Percentiles rank a stretch among this genome's conserved stretches.
These are phyloP conservation scores for Lasioglossum figueresi DNA, from an alignment of 2,888 invertebrate genomes.

Conservation along the genomic window DNA sequence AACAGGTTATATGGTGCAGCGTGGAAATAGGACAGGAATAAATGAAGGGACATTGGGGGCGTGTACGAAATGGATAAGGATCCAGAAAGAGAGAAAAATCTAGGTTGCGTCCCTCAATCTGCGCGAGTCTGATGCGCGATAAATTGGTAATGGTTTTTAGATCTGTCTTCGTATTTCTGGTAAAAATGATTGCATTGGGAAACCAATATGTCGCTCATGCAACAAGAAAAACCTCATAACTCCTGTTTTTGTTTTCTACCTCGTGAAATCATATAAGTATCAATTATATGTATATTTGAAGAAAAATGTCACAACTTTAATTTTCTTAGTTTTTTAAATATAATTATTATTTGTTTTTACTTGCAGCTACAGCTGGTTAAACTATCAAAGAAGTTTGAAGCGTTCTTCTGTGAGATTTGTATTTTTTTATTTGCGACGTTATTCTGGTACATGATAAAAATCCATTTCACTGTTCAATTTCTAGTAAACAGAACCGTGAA, in stretches of 20 bases:
- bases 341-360: too few relatives aligned
- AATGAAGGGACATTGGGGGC: constrained; percentile 3
- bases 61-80: constrained; percentile 14
- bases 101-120: constrained; percentile 15
- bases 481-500: too few relatives aligned
- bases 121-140: constrained; percentile 29
- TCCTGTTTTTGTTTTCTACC: too few relatives aligned
- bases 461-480: not conserved
- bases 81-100: constrained; percentile 24
- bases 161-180: not conserved
- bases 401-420: too few relatives aligned
- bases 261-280: too few relatives aligned
- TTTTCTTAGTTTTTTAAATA: too few relatives aligned
- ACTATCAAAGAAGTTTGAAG: too few relatives aligned
- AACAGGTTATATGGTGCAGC: not conserved
- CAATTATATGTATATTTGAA: too few relatives aligned
- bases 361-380: too few relatives aligned
- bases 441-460: not conserved
- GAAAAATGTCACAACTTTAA: too few relatives aligned
- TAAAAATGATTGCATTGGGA: not conserved
- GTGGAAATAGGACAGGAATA: constrained; percentile 8
- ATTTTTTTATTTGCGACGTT: too few relatives aligned
- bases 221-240: too few relatives aligned
- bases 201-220: not conserved
- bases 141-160: not conserved